These are phyloP conservation scores for Nymphalis c-album DNA, from an alignment of 2,888 invertebrate genomes.

Conservation along the genomic window DNA sequence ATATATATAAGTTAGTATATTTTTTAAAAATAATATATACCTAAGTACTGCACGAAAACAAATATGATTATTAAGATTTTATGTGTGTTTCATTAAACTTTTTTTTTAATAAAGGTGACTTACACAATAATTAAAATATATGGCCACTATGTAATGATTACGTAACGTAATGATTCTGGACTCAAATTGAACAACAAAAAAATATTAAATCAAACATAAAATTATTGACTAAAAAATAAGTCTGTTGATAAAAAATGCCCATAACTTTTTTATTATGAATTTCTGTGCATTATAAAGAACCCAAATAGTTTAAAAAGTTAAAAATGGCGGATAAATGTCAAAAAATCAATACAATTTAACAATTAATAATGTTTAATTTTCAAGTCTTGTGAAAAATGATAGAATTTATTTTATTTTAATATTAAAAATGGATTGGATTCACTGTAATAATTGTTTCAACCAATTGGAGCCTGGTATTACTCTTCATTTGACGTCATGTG, in stretches of 20 bases:
- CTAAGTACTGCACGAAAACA: no score
- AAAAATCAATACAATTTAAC: not conserved
- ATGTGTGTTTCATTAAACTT: no score
- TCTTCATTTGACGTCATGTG: conserved; percentile 77
- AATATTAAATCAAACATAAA: not conserved
- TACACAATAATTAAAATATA: no score
- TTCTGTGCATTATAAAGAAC: conserved; percentile 15
- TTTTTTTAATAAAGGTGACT: no score
- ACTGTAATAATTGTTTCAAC: conserved; percentile 76
- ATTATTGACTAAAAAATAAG: not conserved
- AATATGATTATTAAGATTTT: no score
- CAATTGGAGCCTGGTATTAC: conserved; percentile 72
- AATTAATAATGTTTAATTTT: conserved; percentile 24
- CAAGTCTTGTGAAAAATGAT: not conserved
- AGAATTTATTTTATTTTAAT: conserved; percentile 20
- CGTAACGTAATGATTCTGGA: not conserved
- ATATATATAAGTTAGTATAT: no score
- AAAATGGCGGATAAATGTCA: conserved; percentile 33
- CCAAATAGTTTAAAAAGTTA: conserved; percentile 15
- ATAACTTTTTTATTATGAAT: not conserved
- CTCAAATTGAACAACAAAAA: no score
- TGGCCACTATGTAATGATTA: not conserved
- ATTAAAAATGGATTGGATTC: conserved; percentile 75
- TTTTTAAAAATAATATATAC: no score
- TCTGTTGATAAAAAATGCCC: not conserved